phyloP scores from a whole-genome alignment of 2,888 invertebrate species.

The Cordylochernes scorpioides region DNA sequence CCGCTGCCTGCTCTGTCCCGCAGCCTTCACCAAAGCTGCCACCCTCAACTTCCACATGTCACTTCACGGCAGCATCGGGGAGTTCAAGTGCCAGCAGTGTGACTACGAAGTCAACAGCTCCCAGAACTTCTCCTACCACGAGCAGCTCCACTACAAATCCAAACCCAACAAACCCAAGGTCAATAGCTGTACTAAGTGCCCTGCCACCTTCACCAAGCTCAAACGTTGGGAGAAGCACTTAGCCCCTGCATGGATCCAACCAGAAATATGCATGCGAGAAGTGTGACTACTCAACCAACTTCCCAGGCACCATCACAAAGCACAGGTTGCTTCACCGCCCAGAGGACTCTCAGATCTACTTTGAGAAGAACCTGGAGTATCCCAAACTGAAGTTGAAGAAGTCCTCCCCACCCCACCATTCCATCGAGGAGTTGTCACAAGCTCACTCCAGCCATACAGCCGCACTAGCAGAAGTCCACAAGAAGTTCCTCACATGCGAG shows the following conservation, averaged over 20 bases:
- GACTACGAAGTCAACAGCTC: constrained; percentile 39
- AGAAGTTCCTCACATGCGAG: constrained; percentile 38
- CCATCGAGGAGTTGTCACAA: neutral
- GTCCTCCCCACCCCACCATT: neutral
- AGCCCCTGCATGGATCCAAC: constrained; percentile 50
- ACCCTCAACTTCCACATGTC: constrained; percentile 41
- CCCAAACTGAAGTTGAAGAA: too few species aligned
- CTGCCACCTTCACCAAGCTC: constrained; percentile 58
- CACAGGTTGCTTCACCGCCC: constrained; percentile 42
- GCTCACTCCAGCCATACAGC: neutral
- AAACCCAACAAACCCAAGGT: constrained; percentile 56
- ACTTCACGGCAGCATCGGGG: constrained; percentile 34
- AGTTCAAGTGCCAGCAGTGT: constrained; percentile 40
- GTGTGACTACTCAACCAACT: constrained; percentile 66
- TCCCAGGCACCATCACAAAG: constrained; percentile 54
- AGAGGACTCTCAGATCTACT: neutral
- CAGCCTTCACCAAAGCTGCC: constrained; percentile 41
- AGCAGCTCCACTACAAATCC: constrained; percentile 44
- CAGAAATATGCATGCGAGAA: constrained; percentile 53
- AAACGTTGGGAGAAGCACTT: constrained; percentile 57
- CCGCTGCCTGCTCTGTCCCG: constrained; percentile 32
- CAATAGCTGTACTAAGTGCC: constrained; percentile 41
- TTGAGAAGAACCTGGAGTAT: neutral
- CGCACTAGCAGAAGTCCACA: constrained; percentile 24
- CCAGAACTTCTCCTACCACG: constrained; percentile 38